phyloP scores from a whole-genome alignment of 2,113 vertebrate species.

The Empidonax traillii region DNA sequence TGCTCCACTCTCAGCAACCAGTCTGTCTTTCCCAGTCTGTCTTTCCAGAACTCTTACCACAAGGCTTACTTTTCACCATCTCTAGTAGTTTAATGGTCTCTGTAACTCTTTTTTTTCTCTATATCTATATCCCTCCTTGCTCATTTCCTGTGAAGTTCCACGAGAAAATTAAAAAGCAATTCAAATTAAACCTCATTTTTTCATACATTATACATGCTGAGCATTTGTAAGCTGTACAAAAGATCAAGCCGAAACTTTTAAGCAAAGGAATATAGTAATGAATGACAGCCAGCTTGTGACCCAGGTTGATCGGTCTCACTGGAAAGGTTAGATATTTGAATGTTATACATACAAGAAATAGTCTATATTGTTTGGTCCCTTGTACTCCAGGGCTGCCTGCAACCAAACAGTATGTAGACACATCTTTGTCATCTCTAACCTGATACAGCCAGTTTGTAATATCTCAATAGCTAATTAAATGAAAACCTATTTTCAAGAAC shows the following conservation, averaged over 20 bases:
- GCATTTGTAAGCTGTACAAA: not conserved
- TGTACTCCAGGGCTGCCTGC: not conserved
- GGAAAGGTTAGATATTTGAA: not conserved
- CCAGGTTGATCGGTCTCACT: not conserved
- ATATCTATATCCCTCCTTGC: not conserved
- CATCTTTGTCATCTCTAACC: not conserved
- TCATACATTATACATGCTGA: not conserved
- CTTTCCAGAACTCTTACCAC: not conserved
- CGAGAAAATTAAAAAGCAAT: not conserved
- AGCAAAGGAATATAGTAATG: not conserved
- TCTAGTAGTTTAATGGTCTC: not conserved
- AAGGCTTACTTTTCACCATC: not conserved
- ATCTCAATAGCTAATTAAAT: not conserved
- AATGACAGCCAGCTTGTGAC: not conserved
- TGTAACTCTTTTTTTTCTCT: not conserved
- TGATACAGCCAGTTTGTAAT: not conserved
- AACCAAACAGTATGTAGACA: not conserved
- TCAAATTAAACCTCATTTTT: not conserved
- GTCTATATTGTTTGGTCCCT: not conserved
- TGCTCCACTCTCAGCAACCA: not conserved
- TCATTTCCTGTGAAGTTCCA: not conserved
- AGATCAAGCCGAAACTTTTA: not conserved
- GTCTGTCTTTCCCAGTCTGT: not conserved
- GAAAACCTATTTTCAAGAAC: not conserved
- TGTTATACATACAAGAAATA: not conserved